These are phyloP conservation scores for Holothuria scabra DNA, from an alignment of 53 echinoderm and acorn worm species.

Conservation along the genomic window DNA sequence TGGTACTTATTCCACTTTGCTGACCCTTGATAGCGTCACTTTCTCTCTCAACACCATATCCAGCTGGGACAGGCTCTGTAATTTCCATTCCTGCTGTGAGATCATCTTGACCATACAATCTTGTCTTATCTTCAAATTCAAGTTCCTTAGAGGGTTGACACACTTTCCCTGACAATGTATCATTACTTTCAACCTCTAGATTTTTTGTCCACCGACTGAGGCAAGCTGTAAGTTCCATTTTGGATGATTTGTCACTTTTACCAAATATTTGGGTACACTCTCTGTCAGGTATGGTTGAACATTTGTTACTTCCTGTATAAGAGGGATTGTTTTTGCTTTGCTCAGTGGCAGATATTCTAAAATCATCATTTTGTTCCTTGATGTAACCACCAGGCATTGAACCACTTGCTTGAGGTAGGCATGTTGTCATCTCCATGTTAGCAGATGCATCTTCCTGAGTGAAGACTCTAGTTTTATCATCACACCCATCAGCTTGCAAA, in stretches of 20 bases:
- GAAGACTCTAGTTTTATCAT: constrained; percentile 48
- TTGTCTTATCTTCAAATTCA: constrained; percentile 9
- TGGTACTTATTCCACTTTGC: too few species aligned
- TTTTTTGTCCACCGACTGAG: background rate
- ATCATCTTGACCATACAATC: constrained; percentile 19
- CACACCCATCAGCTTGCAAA: background rate
- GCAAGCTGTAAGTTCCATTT: constrained; percentile 19
- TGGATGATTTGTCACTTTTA: constrained; percentile 4
- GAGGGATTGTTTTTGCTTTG: too few species aligned
- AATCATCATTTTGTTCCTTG: too few species aligned
- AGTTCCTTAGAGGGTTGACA: too few species aligned
- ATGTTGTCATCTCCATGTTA: constrained; percentile 74
- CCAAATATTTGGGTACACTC: background rate
- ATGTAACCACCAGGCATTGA: too few species aligned
- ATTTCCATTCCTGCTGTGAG: constrained; percentile 1
- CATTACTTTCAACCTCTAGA: background rate
- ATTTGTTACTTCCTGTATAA: background rate
- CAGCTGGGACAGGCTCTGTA: constrained; percentile 7
- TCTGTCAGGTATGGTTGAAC: background rate
- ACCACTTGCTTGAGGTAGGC: background rate
- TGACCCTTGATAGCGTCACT: too few species aligned
- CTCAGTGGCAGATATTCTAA: too few species aligned
- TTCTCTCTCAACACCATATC: too few species aligned
- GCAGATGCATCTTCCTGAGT: constrained; percentile 38
- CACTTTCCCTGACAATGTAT: background rate